A percentile compares a stretch with the other conserved stretches of the same genome.
phyloP scores from a whole-genome alignment of 2,888 invertebrate genomes.

The Scaeva pyrastri region DNA sequence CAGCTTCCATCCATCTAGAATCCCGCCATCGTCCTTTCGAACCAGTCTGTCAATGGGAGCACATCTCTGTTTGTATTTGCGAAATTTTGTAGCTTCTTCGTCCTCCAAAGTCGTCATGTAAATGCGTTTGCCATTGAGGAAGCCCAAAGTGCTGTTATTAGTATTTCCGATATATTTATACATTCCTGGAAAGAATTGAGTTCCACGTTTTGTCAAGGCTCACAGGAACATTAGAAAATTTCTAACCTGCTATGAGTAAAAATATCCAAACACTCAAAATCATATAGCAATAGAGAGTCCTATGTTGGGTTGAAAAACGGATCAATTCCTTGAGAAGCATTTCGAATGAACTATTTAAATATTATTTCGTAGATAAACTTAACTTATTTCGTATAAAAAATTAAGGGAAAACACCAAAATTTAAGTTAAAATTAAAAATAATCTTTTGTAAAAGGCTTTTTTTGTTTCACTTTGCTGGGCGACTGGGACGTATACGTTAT shows the following conservation, averaged over 20 bases:
- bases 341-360: conserved; percentile 6
- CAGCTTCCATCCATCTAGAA: conserved; percentile 83
- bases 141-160: conserved; percentile 80
- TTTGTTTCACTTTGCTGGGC: conserved; percentile 40
- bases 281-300: conserved; percentile 92
- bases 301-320: conserved; percentile 88
- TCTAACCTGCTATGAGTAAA: conserved; percentile 89
- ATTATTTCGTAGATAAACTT: conserved; percentile 6
- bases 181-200: conserved; percentile 85
- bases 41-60: conserved; percentile 89
- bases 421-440: conserved; percentile 27
- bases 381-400: background rate
- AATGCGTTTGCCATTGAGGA: conserved; percentile 78
- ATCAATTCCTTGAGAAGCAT: conserved; percentile 85
- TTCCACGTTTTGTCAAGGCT: background rate
- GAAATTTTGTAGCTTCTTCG: conserved; percentile 87
- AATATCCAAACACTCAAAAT: conserved; percentile 93
- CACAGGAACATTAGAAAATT: background rate
- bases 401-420: conserved; percentile 36
- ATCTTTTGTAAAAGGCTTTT: conserved; percentile 44
- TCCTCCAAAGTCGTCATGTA: conserved; percentile 79
- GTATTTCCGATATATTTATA: conserved; percentile 90
- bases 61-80: conserved; percentile 88
- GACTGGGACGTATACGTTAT: conserved; percentile 64
- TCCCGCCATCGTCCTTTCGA: conserved; percentile 88